These are phyloP conservation scores for Arvicanthis niloticus DNA, from an alignment of 2,113 vertebrate species.

Conservation along the genomic window DNA sequence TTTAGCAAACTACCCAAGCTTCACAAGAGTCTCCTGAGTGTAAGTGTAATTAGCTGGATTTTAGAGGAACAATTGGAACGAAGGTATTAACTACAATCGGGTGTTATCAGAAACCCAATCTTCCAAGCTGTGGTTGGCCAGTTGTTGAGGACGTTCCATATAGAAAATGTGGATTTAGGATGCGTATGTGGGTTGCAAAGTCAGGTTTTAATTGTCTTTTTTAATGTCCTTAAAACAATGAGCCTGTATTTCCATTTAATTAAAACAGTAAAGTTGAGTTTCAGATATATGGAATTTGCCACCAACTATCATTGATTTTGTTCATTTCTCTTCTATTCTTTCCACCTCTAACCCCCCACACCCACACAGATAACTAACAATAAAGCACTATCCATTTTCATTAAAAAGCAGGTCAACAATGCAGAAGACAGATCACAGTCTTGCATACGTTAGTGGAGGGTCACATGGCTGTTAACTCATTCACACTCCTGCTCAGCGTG, in stretches of 20 bases:
- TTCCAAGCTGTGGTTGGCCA: not conserved
- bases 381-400: constrained; percentile 75
- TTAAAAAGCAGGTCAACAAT: constrained; percentile 78
- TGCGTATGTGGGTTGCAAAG: not conserved
- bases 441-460: constrained; percentile 75
- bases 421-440: constrained; percentile 80
- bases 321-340: constrained; percentile 77
- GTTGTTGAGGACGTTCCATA: not conserved
- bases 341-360: constrained; percentile 47
- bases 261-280: constrained; percentile 87
- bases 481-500: constrained; percentile 54
- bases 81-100: constrained; percentile 65
- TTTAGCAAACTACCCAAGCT: not conserved
- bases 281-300: constrained; percentile 79
- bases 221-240: constrained; percentile 86
- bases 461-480: constrained; percentile 72
- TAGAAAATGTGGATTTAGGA: not conserved
- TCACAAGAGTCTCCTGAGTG: constrained; percentile 24
- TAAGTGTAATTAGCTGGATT: constrained; percentile 57
- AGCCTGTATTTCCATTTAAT: constrained; percentile 87
- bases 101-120: constrained; percentile 9
- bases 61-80: constrained; percentile 50
- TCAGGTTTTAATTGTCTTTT: constrained; percentile 82
- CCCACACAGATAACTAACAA: constrained; percentile 80
- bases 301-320: constrained; percentile 84